phyloP scores from a whole-genome alignment of 1,140 invertebrate species.

The Ceratina australensis region DNA sequence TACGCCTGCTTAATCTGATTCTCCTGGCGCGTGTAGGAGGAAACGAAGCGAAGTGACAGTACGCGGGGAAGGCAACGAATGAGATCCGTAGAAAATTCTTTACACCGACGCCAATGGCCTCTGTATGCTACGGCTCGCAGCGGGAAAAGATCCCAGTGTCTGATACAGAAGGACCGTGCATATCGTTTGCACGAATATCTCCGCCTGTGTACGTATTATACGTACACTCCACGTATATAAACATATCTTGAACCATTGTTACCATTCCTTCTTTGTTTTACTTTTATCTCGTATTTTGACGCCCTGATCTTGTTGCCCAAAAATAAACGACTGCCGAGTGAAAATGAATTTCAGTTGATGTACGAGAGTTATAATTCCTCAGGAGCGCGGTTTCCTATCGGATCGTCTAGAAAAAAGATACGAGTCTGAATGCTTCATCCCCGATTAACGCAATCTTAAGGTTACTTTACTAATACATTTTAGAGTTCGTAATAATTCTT shows the following conservation, averaged over 20 bases:
- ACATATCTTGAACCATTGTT: constrained; percentile 36
- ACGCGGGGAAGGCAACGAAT: constrained; percentile 48
- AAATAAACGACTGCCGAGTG: background rate
- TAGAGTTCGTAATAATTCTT: too few species aligned
- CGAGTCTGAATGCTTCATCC: too few species aligned
- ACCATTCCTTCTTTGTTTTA: constrained; percentile 21
- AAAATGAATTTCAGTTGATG: too few species aligned
- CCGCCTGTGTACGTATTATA: constrained; percentile 29
- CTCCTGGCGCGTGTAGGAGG: constrained; percentile 15
- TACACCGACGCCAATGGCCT: constrained; percentile 61
- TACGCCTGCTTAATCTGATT: constrained; percentile 45
- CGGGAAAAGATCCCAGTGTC: constrained; percentile 54
- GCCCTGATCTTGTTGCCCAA: background rate
- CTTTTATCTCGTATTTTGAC: constrained; percentile 33
- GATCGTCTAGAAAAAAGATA: too few species aligned
- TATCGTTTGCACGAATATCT: constrained; percentile 55
- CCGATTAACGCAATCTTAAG: too few species aligned
- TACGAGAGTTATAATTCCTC: too few species aligned
- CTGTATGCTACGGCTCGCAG: constrained; percentile 23
- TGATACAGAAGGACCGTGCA: constrained; percentile 48
- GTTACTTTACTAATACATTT: too few species aligned
- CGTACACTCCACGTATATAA: constrained; percentile 12
- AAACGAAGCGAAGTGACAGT: constrained; percentile 47
- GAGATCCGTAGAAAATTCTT: constrained; percentile 70
- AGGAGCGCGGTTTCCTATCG: too few species aligned